Conservation (phyloP, 2,888 invertebrate genomes). For the Tetrapedia diversipes region DNA sequence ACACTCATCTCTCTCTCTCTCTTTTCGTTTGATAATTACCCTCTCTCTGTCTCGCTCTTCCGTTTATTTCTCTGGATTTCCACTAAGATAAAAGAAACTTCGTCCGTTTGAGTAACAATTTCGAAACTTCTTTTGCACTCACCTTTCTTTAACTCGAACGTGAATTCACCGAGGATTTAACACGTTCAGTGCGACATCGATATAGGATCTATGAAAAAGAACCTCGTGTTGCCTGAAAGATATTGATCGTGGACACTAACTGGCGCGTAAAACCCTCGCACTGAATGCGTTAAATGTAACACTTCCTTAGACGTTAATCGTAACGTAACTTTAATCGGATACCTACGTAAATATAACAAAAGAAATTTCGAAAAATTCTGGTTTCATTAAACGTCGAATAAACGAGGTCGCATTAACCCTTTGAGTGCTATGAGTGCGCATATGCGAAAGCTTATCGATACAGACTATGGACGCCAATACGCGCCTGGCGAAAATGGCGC, state of each 20-base stretch:
- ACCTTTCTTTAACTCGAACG: constrained; percentile 2
- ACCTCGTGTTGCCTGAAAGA: no score
- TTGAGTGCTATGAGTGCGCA: no score
- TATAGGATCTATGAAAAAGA: no score
- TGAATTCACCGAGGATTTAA: neutral
- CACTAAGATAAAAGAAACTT: neutral
- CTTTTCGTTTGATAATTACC: neutral
- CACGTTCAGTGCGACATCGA: no score
- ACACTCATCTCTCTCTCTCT: constrained; percentile 18
- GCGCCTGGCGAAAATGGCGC: no score
- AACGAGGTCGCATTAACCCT: neutral
- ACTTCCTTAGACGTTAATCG: no score
- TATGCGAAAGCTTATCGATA: no score
- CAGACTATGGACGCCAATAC: no score
- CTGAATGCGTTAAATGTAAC: no score
- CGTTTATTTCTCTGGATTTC: neutral
- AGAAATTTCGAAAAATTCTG: constrained; percentile 7
- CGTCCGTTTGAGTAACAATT: neutral
- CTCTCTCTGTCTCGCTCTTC: neutral
- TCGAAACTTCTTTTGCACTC: constrained; percentile 20
- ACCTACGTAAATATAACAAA: neutral
- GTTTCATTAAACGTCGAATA: neutral
- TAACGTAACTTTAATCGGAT: neutral
- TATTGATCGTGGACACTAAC: no score
- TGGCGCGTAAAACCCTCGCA: no score